A percentile compares a stretch with the other conserved stretches of the same genome.
Evolutionary conservation across 2,888 invertebrate genomes (phyloP).

Genomic region (Hirtodrosophila histrioides): DNA sequence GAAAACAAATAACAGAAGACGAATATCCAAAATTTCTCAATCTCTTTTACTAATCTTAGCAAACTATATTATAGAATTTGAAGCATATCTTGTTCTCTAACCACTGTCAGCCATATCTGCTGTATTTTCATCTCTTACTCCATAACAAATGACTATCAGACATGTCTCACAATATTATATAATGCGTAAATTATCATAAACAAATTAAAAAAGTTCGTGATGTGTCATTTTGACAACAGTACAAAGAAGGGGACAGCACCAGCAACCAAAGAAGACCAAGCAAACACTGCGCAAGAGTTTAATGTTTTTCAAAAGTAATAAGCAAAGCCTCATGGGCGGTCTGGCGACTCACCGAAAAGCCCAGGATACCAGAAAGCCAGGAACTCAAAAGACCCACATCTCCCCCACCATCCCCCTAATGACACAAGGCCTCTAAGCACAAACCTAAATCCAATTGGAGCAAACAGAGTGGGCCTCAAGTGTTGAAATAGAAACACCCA

Average conservation of each 20-base stretch:
- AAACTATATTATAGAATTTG: no score
- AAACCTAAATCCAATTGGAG: slow-evolving; percentile 71
- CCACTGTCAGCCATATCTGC: neutral
- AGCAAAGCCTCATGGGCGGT: slow-evolving; percentile 74
- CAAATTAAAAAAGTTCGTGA: slow-evolving; percentile 82
- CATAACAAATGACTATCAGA: slow-evolving; percentile 59
- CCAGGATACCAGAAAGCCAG: slow-evolving; percentile 3
- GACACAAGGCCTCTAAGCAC: slow-evolving; percentile 39
- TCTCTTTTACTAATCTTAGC: no score
- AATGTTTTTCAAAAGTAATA: slow-evolving; percentile 70
- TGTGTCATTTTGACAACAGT: slow-evolving; percentile 70
- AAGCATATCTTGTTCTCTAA: no score
- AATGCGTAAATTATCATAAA: slow-evolving; percentile 82
- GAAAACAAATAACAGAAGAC: no score
- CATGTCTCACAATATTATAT: slow-evolving; percentile 54
- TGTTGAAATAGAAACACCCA: slow-evolving; percentile 74
- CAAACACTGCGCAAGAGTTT: slow-evolving; percentile 48
- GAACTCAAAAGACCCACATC: slow-evolving; percentile 6
- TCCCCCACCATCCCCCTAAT: slow-evolving; percentile 14
- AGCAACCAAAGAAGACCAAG: slow-evolving; percentile 6
- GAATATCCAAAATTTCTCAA: no score
- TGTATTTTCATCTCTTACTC: neutral
- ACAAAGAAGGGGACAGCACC: slow-evolving; percentile 8
- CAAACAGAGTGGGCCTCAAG: slow-evolving; percentile 51
- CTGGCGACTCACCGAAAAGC: slow-evolving; percentile 41